Conservation (phyloP, 1,140 invertebrate species). For the Protaetia brevitarsis region DNA sequence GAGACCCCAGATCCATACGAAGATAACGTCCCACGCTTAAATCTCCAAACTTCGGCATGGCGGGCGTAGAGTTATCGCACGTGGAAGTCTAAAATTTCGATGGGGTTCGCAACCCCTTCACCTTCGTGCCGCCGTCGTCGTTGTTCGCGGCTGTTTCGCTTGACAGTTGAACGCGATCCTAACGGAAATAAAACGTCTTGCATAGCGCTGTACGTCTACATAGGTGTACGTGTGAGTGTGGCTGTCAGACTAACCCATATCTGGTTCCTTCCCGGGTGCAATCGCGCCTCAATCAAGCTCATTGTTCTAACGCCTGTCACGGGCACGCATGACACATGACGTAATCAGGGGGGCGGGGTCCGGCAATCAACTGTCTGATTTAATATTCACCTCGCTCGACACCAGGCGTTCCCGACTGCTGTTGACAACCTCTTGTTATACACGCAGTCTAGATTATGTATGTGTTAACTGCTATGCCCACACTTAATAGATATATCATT, state of each 20-base stretch:
- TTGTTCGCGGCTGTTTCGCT: slow-evolving; percentile 4
- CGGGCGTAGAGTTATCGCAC: slow-evolving; percentile 22
- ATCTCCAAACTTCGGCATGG: neutral
- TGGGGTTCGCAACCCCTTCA: neutral
- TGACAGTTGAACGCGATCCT: slow-evolving; percentile 6
- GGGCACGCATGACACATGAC: slow-evolving; percentile 45
- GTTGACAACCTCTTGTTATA: slow-evolving; percentile 44
- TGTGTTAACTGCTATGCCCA: slow-evolving; percentile 35
- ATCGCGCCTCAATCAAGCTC: slow-evolving; percentile 42
- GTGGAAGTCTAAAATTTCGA: slow-evolving; percentile 20
- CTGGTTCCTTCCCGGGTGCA: slow-evolving; percentile 32
- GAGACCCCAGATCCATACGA: too few relatives aligned
- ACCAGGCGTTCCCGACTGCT: slow-evolving; percentile 39
- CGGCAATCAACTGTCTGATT: slow-evolving; percentile 47
- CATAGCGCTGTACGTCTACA: slow-evolving; percentile 8
- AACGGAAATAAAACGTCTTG: slow-evolving; percentile 29
- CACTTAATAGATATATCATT: slow-evolving; percentile 35
- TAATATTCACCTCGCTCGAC: slow-evolving; percentile 45
- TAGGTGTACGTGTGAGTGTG: neutral
- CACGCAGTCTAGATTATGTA: slow-evolving; percentile 37
- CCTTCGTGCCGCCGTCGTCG: neutral
- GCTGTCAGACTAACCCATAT: slow-evolving; percentile 31
- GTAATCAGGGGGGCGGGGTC: slow-evolving; percentile 45
- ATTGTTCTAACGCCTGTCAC: slow-evolving; percentile 44
- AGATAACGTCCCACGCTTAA: too few relatives aligned